phyloP scores from a whole-genome alignment of 2,113 vertebrate genomes.

The Enhydra lutris region DNA sequence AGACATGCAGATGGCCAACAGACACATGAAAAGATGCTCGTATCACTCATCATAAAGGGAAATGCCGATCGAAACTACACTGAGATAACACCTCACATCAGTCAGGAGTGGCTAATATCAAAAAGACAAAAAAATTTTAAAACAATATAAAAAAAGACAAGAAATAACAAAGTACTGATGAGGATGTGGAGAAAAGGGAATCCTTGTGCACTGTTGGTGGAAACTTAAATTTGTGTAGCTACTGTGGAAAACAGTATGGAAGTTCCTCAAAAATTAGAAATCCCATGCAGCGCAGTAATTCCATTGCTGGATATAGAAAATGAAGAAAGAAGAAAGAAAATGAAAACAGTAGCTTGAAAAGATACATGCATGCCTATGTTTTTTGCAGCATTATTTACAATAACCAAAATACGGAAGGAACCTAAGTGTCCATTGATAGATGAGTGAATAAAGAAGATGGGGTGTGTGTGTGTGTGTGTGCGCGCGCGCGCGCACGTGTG shows the following conservation, averaged over 20 bases:
- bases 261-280: neutral
- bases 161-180: too few species aligned
- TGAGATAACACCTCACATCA: too few species aligned
- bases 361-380: neutral
- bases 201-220: neutral
- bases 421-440: neutral
- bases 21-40: neutral
- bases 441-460: neutral
- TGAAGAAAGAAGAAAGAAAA: neutral
- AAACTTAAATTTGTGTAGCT: neutral
- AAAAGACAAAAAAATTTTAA: too few species aligned
- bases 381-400: neutral
- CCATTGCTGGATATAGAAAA: neutral
- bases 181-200: too few species aligned
- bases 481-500: rapidly evolving
- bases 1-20: neutral
- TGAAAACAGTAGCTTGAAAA: neutral
- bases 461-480: rapidly evolving
- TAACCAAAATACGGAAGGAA: neutral
- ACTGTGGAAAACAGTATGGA: neutral
- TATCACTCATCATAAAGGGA: neutral
- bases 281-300: neutral
- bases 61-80: neutral
- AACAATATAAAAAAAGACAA: too few species aligned
- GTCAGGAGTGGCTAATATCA: too few species aligned